A percentile compares a stretch with the other conserved stretches of the same genome.
Conservation (phyloP, 2,888 invertebrate species). For the Sphinx pinastri region DNA sequence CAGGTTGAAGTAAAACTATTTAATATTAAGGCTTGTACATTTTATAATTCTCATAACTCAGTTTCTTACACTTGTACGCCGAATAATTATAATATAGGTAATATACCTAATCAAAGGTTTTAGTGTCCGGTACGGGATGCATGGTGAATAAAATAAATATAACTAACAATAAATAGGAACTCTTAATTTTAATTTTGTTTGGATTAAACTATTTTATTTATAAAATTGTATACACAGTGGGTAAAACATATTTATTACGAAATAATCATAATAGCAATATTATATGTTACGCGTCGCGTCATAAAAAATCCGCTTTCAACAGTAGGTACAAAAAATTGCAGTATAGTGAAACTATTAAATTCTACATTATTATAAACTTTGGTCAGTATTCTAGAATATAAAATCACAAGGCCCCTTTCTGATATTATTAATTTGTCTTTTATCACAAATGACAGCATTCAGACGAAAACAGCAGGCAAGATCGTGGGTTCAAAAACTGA, state of each 20-base stretch:
- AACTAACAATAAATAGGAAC: slow-evolving; percentile 46
- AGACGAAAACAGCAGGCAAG: not conserved
- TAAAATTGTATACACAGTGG: not conserved
- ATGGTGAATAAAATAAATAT: slow-evolving; percentile 37
- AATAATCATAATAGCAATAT: not conserved
- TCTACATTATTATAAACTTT: slow-evolving; percentile 29
- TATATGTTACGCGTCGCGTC: not conserved
- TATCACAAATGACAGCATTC: slow-evolving; percentile 35
- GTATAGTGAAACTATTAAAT: slow-evolving; percentile 14
- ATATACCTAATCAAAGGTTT: too few relatives aligned
- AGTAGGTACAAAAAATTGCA: slow-evolving; percentile 28
- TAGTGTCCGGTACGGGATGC: slow-evolving; percentile 34
- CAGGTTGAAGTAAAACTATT: not conserved
- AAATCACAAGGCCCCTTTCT: slow-evolving; percentile 42
- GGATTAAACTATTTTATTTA: slow-evolving; percentile 21
- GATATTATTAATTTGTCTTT: slow-evolving; percentile 40
- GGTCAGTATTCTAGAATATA: slow-evolving; percentile 33
- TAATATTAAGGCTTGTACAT: slow-evolving; percentile 39
- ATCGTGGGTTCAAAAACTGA: not conserved
- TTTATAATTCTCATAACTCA: slow-evolving; percentile 35
- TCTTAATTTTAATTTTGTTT: slow-evolving; percentile 37
- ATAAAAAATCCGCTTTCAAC: slow-evolving; percentile 23
- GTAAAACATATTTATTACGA: not conserved
- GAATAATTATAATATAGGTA: not conserved
- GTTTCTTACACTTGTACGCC: slow-evolving; percentile 15